A percentile compares a stretch with the other conserved stretches of the same genome.
These are phyloP conservation scores for Pedicia rivosa DNA, from an alignment of 2,888 invertebrate species.

Conservation along the genomic window DNA sequence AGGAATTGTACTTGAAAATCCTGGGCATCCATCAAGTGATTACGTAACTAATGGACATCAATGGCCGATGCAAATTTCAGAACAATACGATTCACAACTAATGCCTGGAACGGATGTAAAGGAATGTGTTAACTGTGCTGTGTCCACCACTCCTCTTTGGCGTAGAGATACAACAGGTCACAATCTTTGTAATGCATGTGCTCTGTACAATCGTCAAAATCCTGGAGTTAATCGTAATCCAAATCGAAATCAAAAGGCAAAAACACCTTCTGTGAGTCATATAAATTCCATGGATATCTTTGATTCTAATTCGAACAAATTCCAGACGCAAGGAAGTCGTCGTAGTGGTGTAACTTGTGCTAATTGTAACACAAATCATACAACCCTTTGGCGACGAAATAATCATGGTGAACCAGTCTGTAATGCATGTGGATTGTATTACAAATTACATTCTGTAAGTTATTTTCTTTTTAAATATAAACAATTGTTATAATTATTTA, in stretches of 20 bases:
- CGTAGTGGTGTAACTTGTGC: slow-evolving; percentile 34
- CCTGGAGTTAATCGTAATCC: slow-evolving; percentile 46
- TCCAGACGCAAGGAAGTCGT: slow-evolving; percentile 21
- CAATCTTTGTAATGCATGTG: slow-evolving; percentile 77
- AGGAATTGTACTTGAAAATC: slow-evolving; percentile 10
- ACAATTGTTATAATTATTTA: neutral
- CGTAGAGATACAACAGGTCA: slow-evolving; percentile 73
- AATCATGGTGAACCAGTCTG: slow-evolving; percentile 76
- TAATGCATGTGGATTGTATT: slow-evolving; percentile 51
- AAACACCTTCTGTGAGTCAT: slow-evolving; percentile 9
- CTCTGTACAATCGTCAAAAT: slow-evolving; percentile 24
- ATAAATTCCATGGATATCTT: neutral
- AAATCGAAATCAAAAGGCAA: slow-evolving; percentile 10
- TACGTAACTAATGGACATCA: slow-evolving; percentile 9
- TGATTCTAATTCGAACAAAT: neutral
- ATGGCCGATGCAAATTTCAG: slow-evolving; percentile 8
- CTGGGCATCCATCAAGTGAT: slow-evolving; percentile 5
- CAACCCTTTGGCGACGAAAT: slow-evolving; percentile 74
- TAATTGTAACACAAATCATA: slow-evolving; percentile 46
- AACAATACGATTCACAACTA: slow-evolving; percentile 8
- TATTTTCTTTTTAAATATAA: too few species aligned
- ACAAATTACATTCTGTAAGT: slow-evolving; percentile 8
- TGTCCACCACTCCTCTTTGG: slow-evolving; percentile 63
- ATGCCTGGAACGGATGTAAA: slow-evolving; percentile 23
- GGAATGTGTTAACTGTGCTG: slow-evolving; percentile 47